Evolutionary conservation across 2,113 vertebrate genomes (phyloP).

Genomic region (Dicaeum eximium): DNA sequence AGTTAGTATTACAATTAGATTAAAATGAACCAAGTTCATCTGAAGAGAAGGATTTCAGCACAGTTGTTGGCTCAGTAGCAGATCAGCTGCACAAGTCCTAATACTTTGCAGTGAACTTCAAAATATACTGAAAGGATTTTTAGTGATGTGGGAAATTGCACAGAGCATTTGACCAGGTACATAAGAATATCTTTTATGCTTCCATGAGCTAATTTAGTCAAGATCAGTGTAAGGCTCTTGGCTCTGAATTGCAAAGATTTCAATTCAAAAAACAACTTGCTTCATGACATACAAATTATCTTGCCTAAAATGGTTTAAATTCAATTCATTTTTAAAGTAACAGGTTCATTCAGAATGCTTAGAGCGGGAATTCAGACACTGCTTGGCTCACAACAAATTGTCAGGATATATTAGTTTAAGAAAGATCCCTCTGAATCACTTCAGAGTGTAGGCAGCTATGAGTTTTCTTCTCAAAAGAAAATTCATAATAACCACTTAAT

Average conservation of each 20-base stretch:
- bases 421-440: not conserved
- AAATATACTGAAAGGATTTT: not conserved
- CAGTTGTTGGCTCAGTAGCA: not conserved
- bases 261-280: not conserved
- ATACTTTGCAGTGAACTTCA: not conserved
- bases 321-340: not conserved
- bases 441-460: not conserved
- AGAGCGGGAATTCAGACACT: not conserved
- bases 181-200: not conserved
- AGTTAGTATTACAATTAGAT: not conserved
- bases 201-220: not conserved
- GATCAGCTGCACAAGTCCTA: not conserved
- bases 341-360: not conserved
- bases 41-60: not conserved
- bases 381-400: not conserved
- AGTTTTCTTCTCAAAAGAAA: not conserved
- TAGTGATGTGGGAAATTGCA: not conserved
- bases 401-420: not conserved
- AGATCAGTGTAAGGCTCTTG: not conserved
- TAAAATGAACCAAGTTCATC: not conserved
- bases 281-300: not conserved
- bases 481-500: conserved; percentile 14
- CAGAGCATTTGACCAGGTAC: not conserved
- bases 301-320: not conserved
- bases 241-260: not conserved